phyloP scores from a whole-genome alignment of 2,888 invertebrate genomes.

The Galerucella nymphaeae region DNA sequence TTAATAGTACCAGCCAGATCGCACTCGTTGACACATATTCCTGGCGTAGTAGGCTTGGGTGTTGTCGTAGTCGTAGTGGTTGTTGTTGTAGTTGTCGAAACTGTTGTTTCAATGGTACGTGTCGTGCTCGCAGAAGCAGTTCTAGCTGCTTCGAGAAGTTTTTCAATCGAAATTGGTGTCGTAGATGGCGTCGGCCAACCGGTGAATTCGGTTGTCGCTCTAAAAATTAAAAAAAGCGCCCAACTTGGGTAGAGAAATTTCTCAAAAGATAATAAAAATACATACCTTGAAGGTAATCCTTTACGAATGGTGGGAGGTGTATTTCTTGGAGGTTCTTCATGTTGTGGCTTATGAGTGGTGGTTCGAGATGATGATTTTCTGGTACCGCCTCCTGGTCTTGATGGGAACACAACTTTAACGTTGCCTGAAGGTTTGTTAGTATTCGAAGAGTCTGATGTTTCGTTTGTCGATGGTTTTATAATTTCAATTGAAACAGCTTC shows the following conservation, averaged over 20 bases:
- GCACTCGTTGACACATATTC: conserved; percentile 81
- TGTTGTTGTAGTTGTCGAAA: conserved; percentile 73
- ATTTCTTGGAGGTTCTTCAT: conserved; percentile 58
- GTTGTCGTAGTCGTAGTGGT: conserved; percentile 80
- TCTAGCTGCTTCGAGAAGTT: conserved; percentile 75
- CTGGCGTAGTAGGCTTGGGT: conserved; percentile 79
- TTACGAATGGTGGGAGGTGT: conserved; percentile 79
- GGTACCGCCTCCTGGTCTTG: conserved; percentile 73
- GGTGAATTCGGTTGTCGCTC: conserved; percentile 88
- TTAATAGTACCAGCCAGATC: conserved; percentile 89
- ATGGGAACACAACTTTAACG: conserved; percentile 83
- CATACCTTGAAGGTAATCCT: conserved; percentile 84
- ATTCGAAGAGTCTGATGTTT: conserved; percentile 61
- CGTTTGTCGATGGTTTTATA: conserved; percentile 16
- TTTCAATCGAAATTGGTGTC: conserved; percentile 86
- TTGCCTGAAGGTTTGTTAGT: conserved; percentile 69
- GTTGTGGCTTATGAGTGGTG: conserved; percentile 49
- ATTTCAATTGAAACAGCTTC: conserved; percentile 4
- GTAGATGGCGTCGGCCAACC: conserved; percentile 92
- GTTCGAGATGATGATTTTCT: conserved; percentile 67
- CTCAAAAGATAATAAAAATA: neutral
- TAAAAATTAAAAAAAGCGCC: conserved; percentile 59
- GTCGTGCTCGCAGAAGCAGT: conserved; percentile 72
- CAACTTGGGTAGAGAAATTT: neutral
- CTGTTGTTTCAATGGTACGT: conserved; percentile 48